Evolutionary conservation across 2,113 vertebrate species (phyloP).

Genomic region (Elaphurus davidianus): DNA sequence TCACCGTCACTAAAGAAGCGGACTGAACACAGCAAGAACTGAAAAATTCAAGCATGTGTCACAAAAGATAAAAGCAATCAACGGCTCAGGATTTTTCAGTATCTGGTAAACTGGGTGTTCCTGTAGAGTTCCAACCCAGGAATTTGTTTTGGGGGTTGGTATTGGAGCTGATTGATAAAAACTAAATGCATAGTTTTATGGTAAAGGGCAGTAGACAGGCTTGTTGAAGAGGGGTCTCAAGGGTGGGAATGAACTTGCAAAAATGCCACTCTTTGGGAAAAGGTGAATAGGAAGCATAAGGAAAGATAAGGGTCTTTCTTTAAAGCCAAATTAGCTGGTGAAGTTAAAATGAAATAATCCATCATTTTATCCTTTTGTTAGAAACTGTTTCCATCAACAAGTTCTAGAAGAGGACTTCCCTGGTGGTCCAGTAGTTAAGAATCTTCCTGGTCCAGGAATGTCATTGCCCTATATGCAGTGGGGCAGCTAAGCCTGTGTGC

Average conservation of each 20-base stretch:
- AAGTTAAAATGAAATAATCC: neutral
- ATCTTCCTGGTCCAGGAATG: neutral
- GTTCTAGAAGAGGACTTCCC: neutral
- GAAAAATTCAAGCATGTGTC: neutral
- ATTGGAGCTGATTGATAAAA: slow-evolving; percentile 20
- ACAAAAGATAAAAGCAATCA: neutral
- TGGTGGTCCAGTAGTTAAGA: neutral
- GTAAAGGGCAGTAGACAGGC: neutral
- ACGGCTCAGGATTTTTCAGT: neutral
- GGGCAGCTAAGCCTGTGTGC: neutral
- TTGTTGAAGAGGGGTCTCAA: neutral
- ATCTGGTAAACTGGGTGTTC: neutral
- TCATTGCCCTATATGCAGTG: neutral
- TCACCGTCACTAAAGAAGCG: neutral
- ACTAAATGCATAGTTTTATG: neutral
- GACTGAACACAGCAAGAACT: neutral
- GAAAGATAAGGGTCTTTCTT: neutral
- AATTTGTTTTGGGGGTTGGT: neutral
- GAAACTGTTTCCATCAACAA: neutral
- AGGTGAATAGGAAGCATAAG: neutral
- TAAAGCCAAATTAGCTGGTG: neutral
- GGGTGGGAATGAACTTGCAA: neutral
- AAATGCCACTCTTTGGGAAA: neutral
- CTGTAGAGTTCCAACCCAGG: neutral
- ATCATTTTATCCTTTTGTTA: neutral